Base-by-base conservation (phyloP, 2,797 vertebrate genomes). In the Trachops cirrhosus region DNA sequence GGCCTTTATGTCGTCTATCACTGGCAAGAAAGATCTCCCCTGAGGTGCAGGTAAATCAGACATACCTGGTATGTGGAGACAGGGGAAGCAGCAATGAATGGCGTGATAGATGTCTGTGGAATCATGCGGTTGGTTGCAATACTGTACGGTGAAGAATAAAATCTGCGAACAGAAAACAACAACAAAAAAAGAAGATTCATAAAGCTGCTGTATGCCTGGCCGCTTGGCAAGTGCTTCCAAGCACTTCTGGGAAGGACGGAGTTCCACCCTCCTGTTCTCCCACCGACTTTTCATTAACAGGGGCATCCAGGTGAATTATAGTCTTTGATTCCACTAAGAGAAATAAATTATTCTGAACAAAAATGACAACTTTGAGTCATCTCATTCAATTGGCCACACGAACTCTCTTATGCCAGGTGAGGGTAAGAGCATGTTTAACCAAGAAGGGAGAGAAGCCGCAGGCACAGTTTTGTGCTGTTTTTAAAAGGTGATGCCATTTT, bases 91-190 rank as follows among this genome's bases (percentile, higher is more conserved):
- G 99, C 99, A 98, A 99, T 99, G 99, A 99, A 99, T 98, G 99
- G 99, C 87, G 99, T 99, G 99, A 99, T 99, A 98, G 99, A 99
- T 99, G 99, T 99, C 99, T 99, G 99, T 98, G 99, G 99, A 98
- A 99, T 99, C 99, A 99, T 99, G 98, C 99, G 99, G 98, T 99
- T 99, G 98, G 99, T 99, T 98, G 99, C 99, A 98, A 99, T 99
- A 98, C 99, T 99, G 99, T 99, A 99, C 98, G 99, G 99, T 98
- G 99, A 99, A 97, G 99, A 99, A 99, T 99, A 99, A 99, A 99
- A 99, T 99, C 99, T 99, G 99, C 95, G 96, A 98, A 98, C 98
- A 98, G 98, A 98, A 98, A 98, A 98, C 94, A 98, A 96, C 48
- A 93, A 95, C 52, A 87, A 83, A 97, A 98, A 97, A 97, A 96